A percentile compares a stretch with the other conserved stretches of the same genome.
These are phyloP conservation scores for Onychorhynchus coronatus DNA, from an alignment of 2,113 vertebrate genomes.

Conservation along the genomic window DNA sequence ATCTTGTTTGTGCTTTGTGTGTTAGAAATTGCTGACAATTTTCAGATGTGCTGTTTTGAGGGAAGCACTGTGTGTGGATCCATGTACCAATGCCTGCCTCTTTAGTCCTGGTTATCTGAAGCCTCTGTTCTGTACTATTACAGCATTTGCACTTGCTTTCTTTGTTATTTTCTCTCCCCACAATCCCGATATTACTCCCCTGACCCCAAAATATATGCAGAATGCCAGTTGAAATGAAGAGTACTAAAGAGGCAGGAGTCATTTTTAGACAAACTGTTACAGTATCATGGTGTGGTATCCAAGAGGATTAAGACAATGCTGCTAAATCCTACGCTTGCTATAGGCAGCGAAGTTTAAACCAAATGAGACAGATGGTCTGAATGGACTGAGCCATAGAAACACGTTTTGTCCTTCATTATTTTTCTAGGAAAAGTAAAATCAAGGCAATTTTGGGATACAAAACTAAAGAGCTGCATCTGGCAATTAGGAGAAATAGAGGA, in stretches of 20 bases:
- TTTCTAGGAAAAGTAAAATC: not conserved
- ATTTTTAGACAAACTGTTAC: not conserved
- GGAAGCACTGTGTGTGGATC: not conserved
- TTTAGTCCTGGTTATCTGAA: not conserved
- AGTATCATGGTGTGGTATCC: not conserved
- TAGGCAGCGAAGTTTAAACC: not conserved
- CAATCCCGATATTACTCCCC: accelerated
- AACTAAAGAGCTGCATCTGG: not conserved
- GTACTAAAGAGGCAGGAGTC: not conserved
- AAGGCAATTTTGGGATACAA: not conserved
- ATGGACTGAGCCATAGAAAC: not conserved
- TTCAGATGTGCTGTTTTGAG: not conserved
- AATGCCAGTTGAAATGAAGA: not conserved
- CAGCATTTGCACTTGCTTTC: not conserved
- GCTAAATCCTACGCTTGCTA: not conserved
- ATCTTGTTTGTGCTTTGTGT: not conserved
- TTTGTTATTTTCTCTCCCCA: not conserved
- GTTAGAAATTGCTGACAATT: not conserved
- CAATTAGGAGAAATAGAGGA: not conserved
- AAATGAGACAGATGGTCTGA: not conserved
- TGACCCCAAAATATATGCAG: not conserved
- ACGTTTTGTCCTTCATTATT: not conserved
- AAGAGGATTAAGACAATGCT: not conserved
- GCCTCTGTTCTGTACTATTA: not conserved
- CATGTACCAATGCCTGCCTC: not conserved